These are phyloP conservation scores for Xylocampa areola DNA, from an alignment of 2,888 invertebrate genomes.

Conservation along the genomic window DNA sequence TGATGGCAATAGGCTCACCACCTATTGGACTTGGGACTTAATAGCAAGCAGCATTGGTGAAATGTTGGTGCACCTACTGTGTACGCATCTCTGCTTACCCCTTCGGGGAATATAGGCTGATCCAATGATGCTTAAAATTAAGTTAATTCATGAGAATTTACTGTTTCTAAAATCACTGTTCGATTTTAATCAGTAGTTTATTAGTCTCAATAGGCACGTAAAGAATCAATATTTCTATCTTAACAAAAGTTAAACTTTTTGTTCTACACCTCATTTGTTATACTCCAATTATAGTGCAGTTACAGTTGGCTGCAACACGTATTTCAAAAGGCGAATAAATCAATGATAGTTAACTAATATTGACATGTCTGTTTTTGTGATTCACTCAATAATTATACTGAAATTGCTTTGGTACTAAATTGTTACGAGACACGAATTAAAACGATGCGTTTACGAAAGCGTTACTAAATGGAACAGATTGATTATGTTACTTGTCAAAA, in stretches of 20 bases:
- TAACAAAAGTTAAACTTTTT: conserved; percentile 44
- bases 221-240: conserved; percentile 19
- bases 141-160: conserved; percentile 14
- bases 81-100: too few relatives aligned
- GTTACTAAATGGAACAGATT: conserved; percentile 15
- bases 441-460: conserved; percentile 19
- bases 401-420: conserved; percentile 25
- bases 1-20: too few relatives aligned
- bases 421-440: conserved; percentile 29
- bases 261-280: conserved; percentile 36
- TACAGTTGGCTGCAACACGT: conserved; percentile 19
- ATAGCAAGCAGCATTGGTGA: too few relatives aligned
- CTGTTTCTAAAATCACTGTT: conserved; percentile 8
- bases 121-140: too few relatives aligned
- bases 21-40: too few relatives aligned
- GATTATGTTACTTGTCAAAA: conserved; percentile 9
- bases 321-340: conserved; percentile 43
- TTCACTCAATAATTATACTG: conserved; percentile 25
- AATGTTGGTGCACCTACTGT: too few relatives aligned
- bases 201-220: conserved; percentile 8
- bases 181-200: conserved; percentile 8
- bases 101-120: too few relatives aligned
- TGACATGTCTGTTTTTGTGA: conserved; percentile 21
- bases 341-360: conserved; percentile 19
- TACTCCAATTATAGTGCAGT: conserved; percentile 47